These are phyloP conservation scores for Cordilura impudica DNA, from an alignment of 2,888 invertebrate species.

Conservation along the genomic window DNA sequence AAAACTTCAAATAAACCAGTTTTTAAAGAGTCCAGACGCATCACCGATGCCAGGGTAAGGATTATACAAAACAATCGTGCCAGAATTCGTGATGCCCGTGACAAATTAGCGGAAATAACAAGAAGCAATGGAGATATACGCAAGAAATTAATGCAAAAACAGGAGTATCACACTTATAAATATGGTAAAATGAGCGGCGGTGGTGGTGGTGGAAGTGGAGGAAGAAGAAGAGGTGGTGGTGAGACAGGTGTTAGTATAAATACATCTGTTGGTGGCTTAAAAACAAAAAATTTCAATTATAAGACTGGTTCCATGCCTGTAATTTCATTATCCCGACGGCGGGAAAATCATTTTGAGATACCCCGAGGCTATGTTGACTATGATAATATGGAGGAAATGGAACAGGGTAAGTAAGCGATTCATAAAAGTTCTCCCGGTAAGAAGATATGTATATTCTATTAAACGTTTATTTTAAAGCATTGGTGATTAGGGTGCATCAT, in stretches of 20 bases:
- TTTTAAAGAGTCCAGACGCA: conserved; percentile 63
- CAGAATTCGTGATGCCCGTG: conserved; percentile 88
- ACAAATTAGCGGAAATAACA: conserved; percentile 87
- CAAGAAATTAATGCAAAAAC: conserved; percentile 83
- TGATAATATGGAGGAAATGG: conserved; percentile 76
- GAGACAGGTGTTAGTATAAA: conserved; percentile 17
- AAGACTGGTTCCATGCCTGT: conserved; percentile 24
- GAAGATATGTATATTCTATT: no score
- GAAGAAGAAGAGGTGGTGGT: conserved; percentile 53
- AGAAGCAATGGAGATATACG: conserved; percentile 87
- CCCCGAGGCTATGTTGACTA: conserved; percentile 76
- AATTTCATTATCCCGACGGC: conserved; percentile 31
- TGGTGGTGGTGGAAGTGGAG: background rate
- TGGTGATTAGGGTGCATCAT: no score
- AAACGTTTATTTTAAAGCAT: no score
- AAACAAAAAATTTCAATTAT: conserved; percentile 59
- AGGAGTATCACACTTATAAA: conserved; percentile 55
- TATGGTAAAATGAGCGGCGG: conserved; percentile 27
- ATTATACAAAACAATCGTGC: conserved; percentile 88
- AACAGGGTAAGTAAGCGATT: conserved; percentile 73
- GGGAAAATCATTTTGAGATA: conserved; percentile 67
- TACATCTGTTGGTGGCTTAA: conserved; percentile 52
- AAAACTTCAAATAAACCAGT: conserved; percentile 62
- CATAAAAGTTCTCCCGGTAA: no score
- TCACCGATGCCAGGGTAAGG: conserved; percentile 85